Evolutionary conservation across 2,113 vertebrate species (phyloP).

Genomic region (Electrona antarctica): DNA sequence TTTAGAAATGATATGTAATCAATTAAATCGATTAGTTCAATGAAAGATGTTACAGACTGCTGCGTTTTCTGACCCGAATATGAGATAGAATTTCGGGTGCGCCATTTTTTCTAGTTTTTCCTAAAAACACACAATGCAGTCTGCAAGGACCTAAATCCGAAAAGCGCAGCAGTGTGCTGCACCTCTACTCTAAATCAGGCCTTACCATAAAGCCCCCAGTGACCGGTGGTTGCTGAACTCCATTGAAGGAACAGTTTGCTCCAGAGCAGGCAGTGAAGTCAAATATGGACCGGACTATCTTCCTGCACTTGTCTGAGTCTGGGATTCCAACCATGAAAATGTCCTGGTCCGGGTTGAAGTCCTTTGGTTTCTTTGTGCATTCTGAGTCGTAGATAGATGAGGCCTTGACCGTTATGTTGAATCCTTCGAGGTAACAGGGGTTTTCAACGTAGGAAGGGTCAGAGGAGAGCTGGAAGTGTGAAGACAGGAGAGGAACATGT

Average conservation of each 20-base stretch:
- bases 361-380: conserved; percentile 78
- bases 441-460: conserved; percentile 67
- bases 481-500: neutral
- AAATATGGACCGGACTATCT: conserved; percentile 82
- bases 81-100: too few species aligned
- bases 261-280: conserved; percentile 79
- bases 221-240: conserved; percentile 84
- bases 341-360: conserved; percentile 60
- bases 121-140: too few species aligned
- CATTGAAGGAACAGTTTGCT: conserved; percentile 82
- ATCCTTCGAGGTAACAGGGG: conserved; percentile 85
- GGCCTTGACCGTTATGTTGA: conserved; percentile 57
- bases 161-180: too few species aligned
- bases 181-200: neutral
- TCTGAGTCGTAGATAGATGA: conserved; percentile 81
- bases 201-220: conserved; percentile 89
- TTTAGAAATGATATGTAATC: too few species aligned
- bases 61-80: too few species aligned
- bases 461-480: conserved; percentile 52
- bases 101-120: too few species aligned
- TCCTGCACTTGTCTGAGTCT: conserved; percentile 77
- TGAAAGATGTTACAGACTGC: too few species aligned
- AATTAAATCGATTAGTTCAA: too few species aligned
- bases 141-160: too few species aligned
- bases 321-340: conserved; percentile 79